Evolutionary conservation across 2,113 vertebrate genomes (phyloP).

Genomic region (Toxotes chatareus): DNA sequence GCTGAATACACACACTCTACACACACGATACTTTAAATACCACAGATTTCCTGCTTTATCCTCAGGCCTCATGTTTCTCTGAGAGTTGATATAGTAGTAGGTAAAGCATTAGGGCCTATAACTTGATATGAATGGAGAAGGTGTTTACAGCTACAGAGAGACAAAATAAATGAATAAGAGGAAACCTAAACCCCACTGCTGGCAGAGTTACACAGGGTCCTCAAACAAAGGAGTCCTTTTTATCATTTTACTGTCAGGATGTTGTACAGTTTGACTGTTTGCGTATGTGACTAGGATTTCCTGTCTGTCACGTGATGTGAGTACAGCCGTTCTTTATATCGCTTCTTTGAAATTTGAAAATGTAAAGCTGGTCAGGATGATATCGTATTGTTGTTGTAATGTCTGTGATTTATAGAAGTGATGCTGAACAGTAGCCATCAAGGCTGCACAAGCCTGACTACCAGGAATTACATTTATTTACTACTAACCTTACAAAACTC

Average conservation of each 20-base stretch:
- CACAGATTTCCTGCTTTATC: conserved; percentile 38
- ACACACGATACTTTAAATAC: conserved; percentile 39
- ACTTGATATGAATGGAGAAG: conserved; percentile 57
- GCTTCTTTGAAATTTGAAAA: neutral
- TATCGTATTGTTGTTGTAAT: neutral
- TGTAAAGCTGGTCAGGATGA: neutral
- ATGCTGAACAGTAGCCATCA: neutral
- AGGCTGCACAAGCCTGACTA: neutral
- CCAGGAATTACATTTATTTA: neutral
- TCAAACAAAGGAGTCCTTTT: conserved; percentile 52
- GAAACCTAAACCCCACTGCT: conserved; percentile 43
- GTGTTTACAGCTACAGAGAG: conserved; percentile 61
- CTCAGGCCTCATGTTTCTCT: conserved; percentile 45
- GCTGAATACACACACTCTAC: conserved; percentile 39
- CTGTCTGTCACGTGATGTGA: conserved; percentile 11
- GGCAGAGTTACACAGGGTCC: conserved; percentile 35
- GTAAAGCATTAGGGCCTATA: conserved; percentile 41
- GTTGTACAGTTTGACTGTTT: conserved; percentile 28
- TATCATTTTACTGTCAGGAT: conserved; percentile 43
- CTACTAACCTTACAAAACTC: neutral
- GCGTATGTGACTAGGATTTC: conserved; percentile 11
- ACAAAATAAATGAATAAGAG: conserved; percentile 50
- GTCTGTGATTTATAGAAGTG: neutral
- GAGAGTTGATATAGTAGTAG: conserved; percentile 37
- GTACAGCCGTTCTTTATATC: neutral